Base-by-base conservation (phyloP, 2,797 vertebrate species). In the Varecia variegata region DNA sequence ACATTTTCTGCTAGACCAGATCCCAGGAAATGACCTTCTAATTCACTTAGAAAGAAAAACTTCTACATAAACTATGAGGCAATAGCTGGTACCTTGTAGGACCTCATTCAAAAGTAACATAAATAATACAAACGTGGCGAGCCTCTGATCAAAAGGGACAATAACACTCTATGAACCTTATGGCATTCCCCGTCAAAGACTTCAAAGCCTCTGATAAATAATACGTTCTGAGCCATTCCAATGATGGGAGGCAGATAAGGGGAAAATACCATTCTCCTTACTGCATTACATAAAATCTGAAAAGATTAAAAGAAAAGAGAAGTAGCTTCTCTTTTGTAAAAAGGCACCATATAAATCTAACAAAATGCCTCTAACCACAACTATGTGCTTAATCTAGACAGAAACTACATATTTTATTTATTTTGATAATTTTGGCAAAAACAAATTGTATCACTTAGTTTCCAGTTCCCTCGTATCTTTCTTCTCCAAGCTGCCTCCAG, bases 141-240 rank as follows among this genome's bases (percentile, higher is more conserved):
- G n/a, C 83, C 71, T 92, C 45, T 95, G 86, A 95, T 86, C 93
- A 96, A 96, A 96, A 92, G 68, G 35, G 35, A 88, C 52, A 90
- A 15, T 87, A 86, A 83, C 18, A 62, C 27, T 91, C 58, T 54
- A 76, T 21, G 80, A 90, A 92, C 68, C 95, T 96, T 87, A 92
- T n/a, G 60, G 81, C 70, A 83, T 96, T 93, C 56, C 73, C 25
- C 58, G 87, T 74, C 38, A 58, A 85, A 94, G 60, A 93, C 90
- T 96, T 97, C 96, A 97, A 97, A 97, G 94, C 20, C 62, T 67
- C 82, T 92, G 90, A 93, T 90, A 97, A 96, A 94, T 88, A 93
- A 50, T 67, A 94, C 54, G 83, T 65, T 95, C 71, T 62, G 71
- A 83, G 50, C 73, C 70, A 95, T 95, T 93, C 38, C 50, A 56